phyloP scores from a whole-genome alignment of 2,888 invertebrate genomes.

The Synanthedon tipuliformis region DNA sequence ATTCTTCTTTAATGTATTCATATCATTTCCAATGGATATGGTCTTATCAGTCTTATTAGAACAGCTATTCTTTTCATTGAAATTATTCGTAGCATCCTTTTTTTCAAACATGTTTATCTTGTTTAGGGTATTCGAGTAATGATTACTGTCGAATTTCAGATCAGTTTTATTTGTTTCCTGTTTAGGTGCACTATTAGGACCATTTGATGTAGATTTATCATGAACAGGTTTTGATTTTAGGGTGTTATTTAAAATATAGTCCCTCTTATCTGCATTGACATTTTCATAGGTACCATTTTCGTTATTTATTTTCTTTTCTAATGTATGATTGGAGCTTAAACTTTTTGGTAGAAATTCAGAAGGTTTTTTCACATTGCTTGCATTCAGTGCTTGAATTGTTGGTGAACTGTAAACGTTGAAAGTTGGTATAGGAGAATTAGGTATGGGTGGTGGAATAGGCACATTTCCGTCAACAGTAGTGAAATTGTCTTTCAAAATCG shows the following conservation, averaged over 20 bases:
- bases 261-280: conserved; percentile 37
- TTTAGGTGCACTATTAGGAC: conserved; percentile 24
- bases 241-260: conserved; percentile 29
- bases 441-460: conserved; percentile 50
- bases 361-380: conserved; percentile 15
- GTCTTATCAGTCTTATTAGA: conserved; percentile 23
- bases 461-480: conserved; percentile 22
- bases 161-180: conserved; percentile 31
- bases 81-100: conserved; percentile 22
- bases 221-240: conserved; percentile 32
- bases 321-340: conserved; percentile 16
- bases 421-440: conserved; percentile 48
- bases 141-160: conserved; percentile 29
- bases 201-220: conserved; percentile 37
- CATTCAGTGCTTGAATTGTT: conserved; percentile 15
- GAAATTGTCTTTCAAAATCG: conserved; percentile 41
- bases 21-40: conserved; percentile 15
- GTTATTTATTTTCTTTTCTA: conserved; percentile 14
- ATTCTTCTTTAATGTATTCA: conserved; percentile 6
- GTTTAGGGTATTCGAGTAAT: conserved; percentile 41
- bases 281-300: conserved; percentile 40
- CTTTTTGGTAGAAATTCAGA: conserved; percentile 28
- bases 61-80: conserved; percentile 16
- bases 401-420: conserved; percentile 38
- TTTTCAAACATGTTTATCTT: conserved; percentile 56